Base-by-base conservation (phyloP, 2,888 invertebrate genomes). In the Exephanes ischioxanthus region DNA sequence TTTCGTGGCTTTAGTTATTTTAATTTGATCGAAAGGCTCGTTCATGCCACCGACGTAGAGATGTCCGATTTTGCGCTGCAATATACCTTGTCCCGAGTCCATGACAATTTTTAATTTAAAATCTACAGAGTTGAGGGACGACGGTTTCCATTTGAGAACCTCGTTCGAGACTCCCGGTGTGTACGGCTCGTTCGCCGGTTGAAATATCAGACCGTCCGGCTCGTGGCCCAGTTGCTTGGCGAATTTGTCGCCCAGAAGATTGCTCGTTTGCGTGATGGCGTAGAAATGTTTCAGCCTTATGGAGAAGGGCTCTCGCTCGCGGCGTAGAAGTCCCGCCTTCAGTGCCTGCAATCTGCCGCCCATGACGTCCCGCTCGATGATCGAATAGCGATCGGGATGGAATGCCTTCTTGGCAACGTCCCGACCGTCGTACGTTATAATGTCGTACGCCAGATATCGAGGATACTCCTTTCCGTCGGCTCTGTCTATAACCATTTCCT, bases 91-190 rank as follows among this genome's bases (percentile, higher is more conserved):
- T 5, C 97, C 97, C 16, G 94, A 94, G 93, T 97, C 96, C 2
- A 95, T 96, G 1, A 95, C 95, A 78, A 99, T 97, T 94, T 97
- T 97, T 83, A 99, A 94, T 91, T 96, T 96, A 94, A 99, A 99
- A 94, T 99, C 99, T 0, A 99, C 97, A 4, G 99, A 99, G 95
- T 99, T 99, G 94, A 98, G 96, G 83, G 97, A 96, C 3, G 97
- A 95, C 0, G 99, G 99, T 93, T 99, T 99, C 99, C 99, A 99
- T 94, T 99, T 99, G 19, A 99, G 95, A 1, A 99, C 98, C 66
- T 97, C 96, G 51, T 95, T 95, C 91, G 98, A 98, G 6, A 96
- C 95, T 0, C 99, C 99, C 7, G 97, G 95, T 16, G 95, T 95
- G 92, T 99, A 99, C 0, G 97, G 96, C 97, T 97, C 97, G 86